phyloP scores from a whole-genome alignment of 2,888 invertebrate species.

The Chaitophorus viminalis region DNA sequence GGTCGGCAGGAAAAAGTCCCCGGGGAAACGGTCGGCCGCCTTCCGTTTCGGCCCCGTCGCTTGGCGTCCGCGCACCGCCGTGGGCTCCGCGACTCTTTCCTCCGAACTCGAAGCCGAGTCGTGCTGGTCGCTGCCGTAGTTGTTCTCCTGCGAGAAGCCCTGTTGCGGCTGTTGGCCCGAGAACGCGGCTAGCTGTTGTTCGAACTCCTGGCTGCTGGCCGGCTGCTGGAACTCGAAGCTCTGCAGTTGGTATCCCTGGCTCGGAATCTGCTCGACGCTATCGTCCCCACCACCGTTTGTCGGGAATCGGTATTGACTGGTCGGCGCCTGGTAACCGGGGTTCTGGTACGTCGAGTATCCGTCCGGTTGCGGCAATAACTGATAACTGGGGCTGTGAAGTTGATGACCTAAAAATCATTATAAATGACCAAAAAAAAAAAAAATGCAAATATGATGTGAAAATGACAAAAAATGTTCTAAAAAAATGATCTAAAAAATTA shows the following conservation, averaged over 20 bases:
- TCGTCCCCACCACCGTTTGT: background rate
- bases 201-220: conserved; percentile 2
- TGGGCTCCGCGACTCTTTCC: background rate
- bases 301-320: background rate
- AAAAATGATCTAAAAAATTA: no score
- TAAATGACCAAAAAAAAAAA: no score
- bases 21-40: background rate
- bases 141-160: background rate
- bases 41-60: background rate
- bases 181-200: background rate
- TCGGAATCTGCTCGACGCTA: background rate
- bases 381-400: no score
- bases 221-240: conserved; percentile 26
- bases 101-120: background rate
- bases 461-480: no score
- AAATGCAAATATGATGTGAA: no score
- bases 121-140: conserved; percentile 5
- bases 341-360: conserved; percentile 5
- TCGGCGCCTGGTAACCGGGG: background rate
- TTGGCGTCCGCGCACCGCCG: background rate
- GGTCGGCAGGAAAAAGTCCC: background rate
- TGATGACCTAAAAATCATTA: no score
- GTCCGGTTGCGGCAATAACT: background rate
- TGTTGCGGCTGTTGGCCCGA: conserved; percentile 6
- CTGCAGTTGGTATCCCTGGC: background rate